Conservation (phyloP, 2,888 invertebrate genomes). For the Bedellia somnulentella region DNA sequence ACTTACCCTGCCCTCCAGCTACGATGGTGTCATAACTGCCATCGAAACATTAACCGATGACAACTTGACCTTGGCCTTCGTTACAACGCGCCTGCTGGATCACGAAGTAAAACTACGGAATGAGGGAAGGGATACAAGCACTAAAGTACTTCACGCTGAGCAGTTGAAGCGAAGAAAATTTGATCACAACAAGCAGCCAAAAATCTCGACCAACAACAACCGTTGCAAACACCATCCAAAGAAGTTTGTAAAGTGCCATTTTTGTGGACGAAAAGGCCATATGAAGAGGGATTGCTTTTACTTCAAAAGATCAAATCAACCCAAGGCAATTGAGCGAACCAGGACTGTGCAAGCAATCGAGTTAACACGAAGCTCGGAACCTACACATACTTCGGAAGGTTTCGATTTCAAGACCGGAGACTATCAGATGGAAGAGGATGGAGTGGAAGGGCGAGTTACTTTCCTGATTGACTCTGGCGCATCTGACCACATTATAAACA, state of each 20-base stretch:
- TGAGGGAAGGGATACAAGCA: constrained; percentile 14
- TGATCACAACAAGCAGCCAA: background rate
- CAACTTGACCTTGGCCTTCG: no score
- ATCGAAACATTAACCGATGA: constrained; percentile 22
- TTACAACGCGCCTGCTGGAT: no score
- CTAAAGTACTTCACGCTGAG: constrained; percentile 15
- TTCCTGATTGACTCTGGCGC: no score
- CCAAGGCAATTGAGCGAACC: background rate
- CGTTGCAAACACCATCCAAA: background rate
- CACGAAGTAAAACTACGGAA: no score
- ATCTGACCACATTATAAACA: constrained; percentile 12
- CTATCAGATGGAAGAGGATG: constrained; percentile 4
- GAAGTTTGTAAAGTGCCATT: constrained; percentile 14
- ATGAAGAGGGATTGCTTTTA: no score
- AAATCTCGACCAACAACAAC: background rate
- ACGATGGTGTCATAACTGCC: constrained; percentile 24
- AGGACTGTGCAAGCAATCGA: background rate
- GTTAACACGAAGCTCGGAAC: no score
- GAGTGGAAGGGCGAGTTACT: constrained; percentile 4
- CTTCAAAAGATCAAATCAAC: constrained; percentile 10
- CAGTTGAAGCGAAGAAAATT: background rate
- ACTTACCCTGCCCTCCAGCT: constrained; percentile 16
- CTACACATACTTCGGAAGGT: no score
- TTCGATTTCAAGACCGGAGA: constrained; percentile 11
- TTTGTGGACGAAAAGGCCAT: constrained; percentile 19